Evolutionary conservation across 2,797 vertebrate species (phyloP).

Genomic region (Chloroceryle amazona): DNA sequence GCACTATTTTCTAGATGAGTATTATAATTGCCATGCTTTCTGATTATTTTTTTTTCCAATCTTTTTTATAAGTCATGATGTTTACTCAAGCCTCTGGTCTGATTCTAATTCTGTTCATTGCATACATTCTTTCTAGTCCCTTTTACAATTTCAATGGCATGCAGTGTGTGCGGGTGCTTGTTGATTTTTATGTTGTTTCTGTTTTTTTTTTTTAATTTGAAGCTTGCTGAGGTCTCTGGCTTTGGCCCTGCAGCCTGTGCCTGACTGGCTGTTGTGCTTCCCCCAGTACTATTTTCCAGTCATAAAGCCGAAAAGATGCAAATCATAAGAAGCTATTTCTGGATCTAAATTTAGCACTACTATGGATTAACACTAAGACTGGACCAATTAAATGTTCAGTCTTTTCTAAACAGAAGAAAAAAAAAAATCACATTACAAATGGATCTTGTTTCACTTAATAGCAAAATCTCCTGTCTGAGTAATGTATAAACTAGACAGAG

Average conservation of each 20-base stretch:
- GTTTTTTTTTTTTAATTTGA: background rate
- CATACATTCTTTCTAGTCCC: background rate
- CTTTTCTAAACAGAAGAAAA: conserved; percentile 9
- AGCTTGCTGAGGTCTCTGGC: background rate
- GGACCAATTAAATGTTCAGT: background rate
- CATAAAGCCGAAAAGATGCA: background rate
- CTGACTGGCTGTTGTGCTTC: background rate
- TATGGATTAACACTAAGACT: background rate
- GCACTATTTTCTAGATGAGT: background rate
- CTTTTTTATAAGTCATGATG: background rate
- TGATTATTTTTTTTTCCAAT: background rate
- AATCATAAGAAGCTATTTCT: background rate
- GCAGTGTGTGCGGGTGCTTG: background rate
- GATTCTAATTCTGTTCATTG: background rate
- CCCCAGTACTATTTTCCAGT: background rate
- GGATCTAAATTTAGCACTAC: conserved; percentile 3
- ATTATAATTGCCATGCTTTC: background rate
- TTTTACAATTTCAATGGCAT: background rate
- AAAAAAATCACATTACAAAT: background rate
- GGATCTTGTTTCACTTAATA: conserved; percentile 13
- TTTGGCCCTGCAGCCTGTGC: background rate
- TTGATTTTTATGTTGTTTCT: background rate
- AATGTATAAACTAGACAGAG: background rate
- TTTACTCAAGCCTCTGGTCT: background rate
- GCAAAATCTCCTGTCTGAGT: background rate